Base-by-base conservation (phyloP, 1,140 invertebrate species). In the Mya arenaria region DNA sequence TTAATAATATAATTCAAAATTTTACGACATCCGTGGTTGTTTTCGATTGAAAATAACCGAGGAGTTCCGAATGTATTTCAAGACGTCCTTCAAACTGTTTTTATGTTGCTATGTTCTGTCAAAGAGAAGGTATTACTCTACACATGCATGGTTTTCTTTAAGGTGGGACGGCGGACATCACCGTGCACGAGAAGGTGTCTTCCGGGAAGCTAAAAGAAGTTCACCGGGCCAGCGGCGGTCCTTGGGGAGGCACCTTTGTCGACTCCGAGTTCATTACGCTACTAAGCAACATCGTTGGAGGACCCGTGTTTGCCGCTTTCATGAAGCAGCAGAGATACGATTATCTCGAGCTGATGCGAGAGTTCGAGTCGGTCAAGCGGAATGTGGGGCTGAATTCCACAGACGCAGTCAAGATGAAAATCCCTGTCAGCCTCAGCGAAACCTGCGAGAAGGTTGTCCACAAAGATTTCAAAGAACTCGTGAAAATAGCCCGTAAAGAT, bases 111-210 rank as follows among this genome's bases (percentile, higher is more conserved):
- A n/a, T n/a, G n/a, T n/a, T n/a, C n/a, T n/a, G n/a, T n/a, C n/a
- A n/a, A n/a, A n/a, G n/a, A n/a, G n/a, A n/a, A n/a, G n/a, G n/a
- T n/a, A n/a, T n/a, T n/a, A n/a, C n/a, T n/a, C n/a, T n/a, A n/a
- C n/a, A n/a, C n/a, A n/a, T n/a, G n/a, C n/a, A n/a, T n/a, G n/a
- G n/a, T 1, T 52, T 52, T 2, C 17, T 63, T 37, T 19, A 10
- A 81, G 78, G 78, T 52, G 78, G 78, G 10, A 81, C 78, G 25
- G 68, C 68, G 15, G 78, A 81, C 48, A 81, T 81, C 58, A 72
- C 68, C 5, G 68, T 81, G 2, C 78, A 81, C 56, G 68, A 81
- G 36, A 81, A 81, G 32, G 23, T 81, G 6, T 13, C 55, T 23
- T 19, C 5, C 28, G 60, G 68, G 4, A 81, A 72, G 30, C 28